These are phyloP conservation scores for Teleogryllus occipitalis DNA, from an alignment of 1,140 invertebrate genomes.

Conservation along the genomic window DNA sequence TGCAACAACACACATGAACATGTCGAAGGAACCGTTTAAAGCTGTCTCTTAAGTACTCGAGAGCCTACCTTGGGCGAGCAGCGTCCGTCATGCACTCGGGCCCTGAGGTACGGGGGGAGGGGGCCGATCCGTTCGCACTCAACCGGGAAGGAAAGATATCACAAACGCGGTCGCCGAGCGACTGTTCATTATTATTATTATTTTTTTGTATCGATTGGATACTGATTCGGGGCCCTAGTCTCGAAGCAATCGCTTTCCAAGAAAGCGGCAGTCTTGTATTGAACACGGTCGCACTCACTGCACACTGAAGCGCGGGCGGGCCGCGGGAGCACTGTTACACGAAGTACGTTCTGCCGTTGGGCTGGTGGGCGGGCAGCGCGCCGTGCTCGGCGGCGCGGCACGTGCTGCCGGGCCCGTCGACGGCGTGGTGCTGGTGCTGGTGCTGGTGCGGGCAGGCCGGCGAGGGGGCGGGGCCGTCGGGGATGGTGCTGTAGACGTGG, in stretches of 20 bases:
- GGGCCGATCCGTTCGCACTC: not conserved
- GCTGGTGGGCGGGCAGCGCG: not conserved
- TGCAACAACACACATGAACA: constrained; percentile 1
- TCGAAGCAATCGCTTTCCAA: not conserved
- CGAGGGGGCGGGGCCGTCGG: constrained; percentile 29
- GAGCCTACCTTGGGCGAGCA: not conserved
- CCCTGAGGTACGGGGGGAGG: no score
- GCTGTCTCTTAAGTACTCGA: constrained; percentile 1
- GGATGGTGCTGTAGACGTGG: constrained; percentile 47
- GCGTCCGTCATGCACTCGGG: not conserved
- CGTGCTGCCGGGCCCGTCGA: not conserved
- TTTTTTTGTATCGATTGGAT: not conserved
- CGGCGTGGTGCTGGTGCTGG: not conserved
- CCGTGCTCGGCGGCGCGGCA: not conserved
- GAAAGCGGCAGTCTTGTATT: not conserved
- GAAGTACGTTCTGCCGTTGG: constrained; percentile 20
- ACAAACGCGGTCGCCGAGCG: not conserved
- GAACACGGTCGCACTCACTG: not conserved
- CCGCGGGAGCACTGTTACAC: constrained; percentile 12
- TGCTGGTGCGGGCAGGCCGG: not conserved
- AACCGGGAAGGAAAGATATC: not conserved
- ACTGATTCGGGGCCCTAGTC: not conserved
- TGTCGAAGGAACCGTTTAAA: not conserved
- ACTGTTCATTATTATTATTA: no score
- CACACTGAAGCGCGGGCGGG: not conserved